phyloP scores from a whole-genome alignment of 1,140 invertebrate genomes.

The Heterodera schachtii region DNA sequence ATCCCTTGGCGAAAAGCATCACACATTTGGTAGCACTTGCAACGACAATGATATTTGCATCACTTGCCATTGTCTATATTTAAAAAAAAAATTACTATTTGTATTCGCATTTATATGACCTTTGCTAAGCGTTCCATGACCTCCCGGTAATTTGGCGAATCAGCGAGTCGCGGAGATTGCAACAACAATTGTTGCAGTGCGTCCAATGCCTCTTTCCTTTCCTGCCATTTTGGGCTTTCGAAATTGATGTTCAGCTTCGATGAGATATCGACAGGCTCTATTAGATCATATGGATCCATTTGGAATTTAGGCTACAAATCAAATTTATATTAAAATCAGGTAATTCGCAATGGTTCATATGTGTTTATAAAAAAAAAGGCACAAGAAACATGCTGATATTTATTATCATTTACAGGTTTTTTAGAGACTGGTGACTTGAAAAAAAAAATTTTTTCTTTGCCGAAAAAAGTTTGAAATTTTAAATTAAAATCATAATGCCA shows the following conservation, averaged over 20 bases:
- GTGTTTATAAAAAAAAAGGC: no score
- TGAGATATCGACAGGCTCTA: slow-evolving; percentile 88
- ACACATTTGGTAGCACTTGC: slow-evolving; percentile 83
- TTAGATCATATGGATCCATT: slow-evolving; percentile 78
- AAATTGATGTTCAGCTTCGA: slow-evolving; percentile 91
- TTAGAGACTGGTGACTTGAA: no score
- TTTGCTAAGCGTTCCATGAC: slow-evolving; percentile 67
- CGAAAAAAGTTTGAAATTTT: no score
- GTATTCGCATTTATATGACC: slow-evolving; percentile 66
- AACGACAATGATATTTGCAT: slow-evolving; percentile 91
- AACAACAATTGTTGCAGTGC: slow-evolving; percentile 68
- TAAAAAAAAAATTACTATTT: no score
- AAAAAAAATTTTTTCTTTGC: no score
- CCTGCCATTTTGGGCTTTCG: slow-evolving; percentile 71
- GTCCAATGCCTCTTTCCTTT: no score
- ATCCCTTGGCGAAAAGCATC: slow-evolving; percentile 78
- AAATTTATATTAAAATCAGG: no score
- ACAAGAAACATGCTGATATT: no score
- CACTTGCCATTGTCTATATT: slow-evolving; percentile 66
- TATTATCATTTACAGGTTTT: no score
- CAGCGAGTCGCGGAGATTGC: slow-evolving; percentile 71
- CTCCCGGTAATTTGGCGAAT: slow-evolving; percentile 74
- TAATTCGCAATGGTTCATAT: no score
- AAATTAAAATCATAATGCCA: no score
- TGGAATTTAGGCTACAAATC: no score